phyloP scores from a whole-genome alignment of 1,140 invertebrate genomes.

The Pantala flavescens region DNA sequence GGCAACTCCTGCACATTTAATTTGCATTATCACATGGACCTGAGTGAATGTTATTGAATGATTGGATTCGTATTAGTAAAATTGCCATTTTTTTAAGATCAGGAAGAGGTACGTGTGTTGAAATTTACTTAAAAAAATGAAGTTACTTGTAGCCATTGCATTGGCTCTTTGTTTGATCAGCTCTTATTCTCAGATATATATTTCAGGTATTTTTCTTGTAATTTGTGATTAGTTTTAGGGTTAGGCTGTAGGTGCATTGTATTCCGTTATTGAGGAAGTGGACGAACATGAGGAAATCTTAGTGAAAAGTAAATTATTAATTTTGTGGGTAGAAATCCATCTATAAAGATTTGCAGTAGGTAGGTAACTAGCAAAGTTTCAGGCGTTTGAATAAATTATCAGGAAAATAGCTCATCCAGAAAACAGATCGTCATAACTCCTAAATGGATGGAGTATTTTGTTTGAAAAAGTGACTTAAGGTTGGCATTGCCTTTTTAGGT shows the following conservation, averaged over 20 bases:
- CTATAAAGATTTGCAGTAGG: too few species aligned
- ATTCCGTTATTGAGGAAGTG: not conserved
- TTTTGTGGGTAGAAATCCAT: too few species aligned
- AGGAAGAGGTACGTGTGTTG: not conserved
- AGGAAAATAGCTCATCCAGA: too few species aligned
- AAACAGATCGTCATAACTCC: too few species aligned
- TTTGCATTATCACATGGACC: not conserved
- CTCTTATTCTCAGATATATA: conserved; percentile 4
- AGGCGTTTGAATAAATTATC: too few species aligned
- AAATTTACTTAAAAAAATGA: not conserved
- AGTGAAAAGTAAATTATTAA: too few species aligned
- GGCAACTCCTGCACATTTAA: too few species aligned
- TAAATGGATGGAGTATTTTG: too few species aligned
- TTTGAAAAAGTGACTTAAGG: too few species aligned
- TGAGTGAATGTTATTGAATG: not conserved
- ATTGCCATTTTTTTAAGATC: not conserved
- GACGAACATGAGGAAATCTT: too few species aligned
- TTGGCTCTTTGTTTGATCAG: not conserved
- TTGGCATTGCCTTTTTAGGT: not conserved
- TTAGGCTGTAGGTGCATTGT: not conserved
- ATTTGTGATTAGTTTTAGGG: not conserved
- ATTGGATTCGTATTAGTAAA: not conserved
- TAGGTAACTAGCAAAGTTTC: too few species aligned
- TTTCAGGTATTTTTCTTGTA: conserved; percentile 8
- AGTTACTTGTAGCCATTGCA: not conserved